Conservation (phyloP, 2,888 invertebrate species). For the Capitulum mitella region DNA sequence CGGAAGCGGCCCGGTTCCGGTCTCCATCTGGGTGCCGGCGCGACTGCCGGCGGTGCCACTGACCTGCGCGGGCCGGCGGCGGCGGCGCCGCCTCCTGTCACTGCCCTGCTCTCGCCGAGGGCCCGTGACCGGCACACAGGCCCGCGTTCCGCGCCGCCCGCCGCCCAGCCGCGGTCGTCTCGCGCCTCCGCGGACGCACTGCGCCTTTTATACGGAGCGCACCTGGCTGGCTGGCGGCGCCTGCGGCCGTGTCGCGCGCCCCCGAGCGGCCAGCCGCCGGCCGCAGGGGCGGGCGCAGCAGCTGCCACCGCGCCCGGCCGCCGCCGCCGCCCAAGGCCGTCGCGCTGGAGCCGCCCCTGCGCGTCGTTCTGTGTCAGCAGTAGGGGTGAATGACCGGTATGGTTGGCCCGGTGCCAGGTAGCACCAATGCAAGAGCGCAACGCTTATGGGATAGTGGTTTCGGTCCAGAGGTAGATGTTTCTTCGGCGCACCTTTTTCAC, state of each 20-base stretch:
- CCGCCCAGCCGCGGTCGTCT: too few relatives aligned
- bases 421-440: neutral
- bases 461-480: too few relatives aligned
- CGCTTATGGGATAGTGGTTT: too few relatives aligned
- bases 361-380: neutral
- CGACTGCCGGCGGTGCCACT: too few relatives aligned
- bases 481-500: too few relatives aligned
- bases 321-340: neutral
- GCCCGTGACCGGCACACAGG: neutral
- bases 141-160: neutral
- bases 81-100: neutral
- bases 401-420: constrained; percentile 3
- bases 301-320: neutral
- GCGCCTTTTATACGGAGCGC: neutral
- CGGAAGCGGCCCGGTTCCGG: neutral
- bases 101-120: too few relatives aligned
- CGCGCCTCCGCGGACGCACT: too few relatives aligned
- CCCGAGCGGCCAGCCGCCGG: neutral
- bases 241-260: neutral
- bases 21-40: neutral
- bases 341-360: neutral
- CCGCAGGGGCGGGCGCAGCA: neutral
- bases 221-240: neutral
- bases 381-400: neutral
- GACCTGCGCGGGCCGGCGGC: too few relatives aligned